Evolutionary conservation across 2,113 vertebrate species (phyloP), one percentile per base, ranked within the genome.

Genomic region (Dascyllus trimaculatus): DNA sequence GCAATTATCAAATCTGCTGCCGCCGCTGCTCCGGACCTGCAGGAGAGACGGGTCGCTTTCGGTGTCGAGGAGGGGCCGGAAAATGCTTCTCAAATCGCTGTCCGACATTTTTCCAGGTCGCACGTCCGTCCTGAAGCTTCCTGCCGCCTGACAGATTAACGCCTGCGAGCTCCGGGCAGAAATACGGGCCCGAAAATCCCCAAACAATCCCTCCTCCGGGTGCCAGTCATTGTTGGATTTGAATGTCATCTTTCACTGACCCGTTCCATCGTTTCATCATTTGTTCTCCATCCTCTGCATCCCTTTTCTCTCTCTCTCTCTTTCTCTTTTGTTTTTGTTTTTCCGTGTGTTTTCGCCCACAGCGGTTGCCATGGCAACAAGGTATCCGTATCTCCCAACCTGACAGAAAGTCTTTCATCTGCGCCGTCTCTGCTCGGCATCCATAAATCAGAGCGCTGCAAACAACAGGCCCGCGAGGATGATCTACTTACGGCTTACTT

Each of bases 281-380:
- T 71, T 82, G 24, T 49, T 87, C 40, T 82, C 19, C 24, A 38
- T 11, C 4, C 22, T 26, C 18, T 8, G 18, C 0, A 58, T 17
- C 17, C 17, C 13, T 49, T n/a, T n/a, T 19, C 5, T 5, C 13
- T 18, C 26, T 35, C 48, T 49, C 15, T 49, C 48, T 11, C 4
- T 17, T 11, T 10, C 9, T n/a, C 10, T 25, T 21, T 46, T 29
- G 35, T 43, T 54, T 26, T 54, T 53, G 64, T 53, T 14, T 43
- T 14, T 87, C 82, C 1, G 13, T 35, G 35, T 62, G 46, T 77
- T 82, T 87, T 85, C 1, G 14, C 85, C 68, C 15, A 35, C 46
- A 73, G 72, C 17, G 5, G 85, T 89, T 86, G 62, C 85, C 58
- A 85, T 85, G 35, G 76, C 67, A 86, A 91, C 83, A 21, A 52